phyloP scores from a whole-genome alignment of 2,797 vertebrate species.

The Distichodus sexfasciatus region DNA sequence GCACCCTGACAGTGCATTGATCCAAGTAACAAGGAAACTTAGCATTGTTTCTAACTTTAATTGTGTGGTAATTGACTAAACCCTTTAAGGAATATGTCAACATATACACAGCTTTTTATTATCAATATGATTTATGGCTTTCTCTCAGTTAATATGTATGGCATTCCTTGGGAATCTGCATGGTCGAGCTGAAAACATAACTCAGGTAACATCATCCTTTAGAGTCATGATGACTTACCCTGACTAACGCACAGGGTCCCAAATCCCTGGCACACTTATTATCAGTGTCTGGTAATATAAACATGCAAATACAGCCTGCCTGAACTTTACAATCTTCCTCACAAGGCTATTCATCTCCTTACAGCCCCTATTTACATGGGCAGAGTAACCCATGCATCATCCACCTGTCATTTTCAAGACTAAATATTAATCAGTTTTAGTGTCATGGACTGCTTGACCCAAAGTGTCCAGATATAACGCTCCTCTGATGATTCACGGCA shows the following conservation, averaged over 20 bases:
- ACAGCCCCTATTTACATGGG: constrained; percentile 85
- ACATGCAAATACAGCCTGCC: constrained; percentile 81
- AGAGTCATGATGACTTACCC: constrained; percentile 16
- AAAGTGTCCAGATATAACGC: constrained; percentile 36
- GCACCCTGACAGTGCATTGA: too few species aligned
- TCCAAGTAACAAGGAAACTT: too few species aligned
- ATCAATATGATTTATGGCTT: too few species aligned
- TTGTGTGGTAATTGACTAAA: too few species aligned
- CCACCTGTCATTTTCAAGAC: constrained; percentile 82
- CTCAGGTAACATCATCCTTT: background rate
- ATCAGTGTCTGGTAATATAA: constrained; percentile 84
- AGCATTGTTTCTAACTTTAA: too few species aligned
- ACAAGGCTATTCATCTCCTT: constrained; percentile 86
- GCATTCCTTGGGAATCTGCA: too few species aligned
- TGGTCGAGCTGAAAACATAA: too few species aligned
- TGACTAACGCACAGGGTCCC: constrained; percentile 32
- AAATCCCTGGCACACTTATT: constrained; percentile 79
- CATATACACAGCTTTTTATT: too few species aligned
- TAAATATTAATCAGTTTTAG: constrained; percentile 88
- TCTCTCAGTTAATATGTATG: too few species aligned
- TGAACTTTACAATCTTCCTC: constrained; percentile 81
- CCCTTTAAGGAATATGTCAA: too few species aligned
- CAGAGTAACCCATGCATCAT: constrained; percentile 83
- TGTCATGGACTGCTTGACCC: constrained; percentile 65
- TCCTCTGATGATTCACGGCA: background rate